A percentile compares a stretch with the other conserved stretches of the same genome.
phyloP scores from a whole-genome alignment of 2,888 invertebrate species.

The Tolmerus cingulatus region DNA sequence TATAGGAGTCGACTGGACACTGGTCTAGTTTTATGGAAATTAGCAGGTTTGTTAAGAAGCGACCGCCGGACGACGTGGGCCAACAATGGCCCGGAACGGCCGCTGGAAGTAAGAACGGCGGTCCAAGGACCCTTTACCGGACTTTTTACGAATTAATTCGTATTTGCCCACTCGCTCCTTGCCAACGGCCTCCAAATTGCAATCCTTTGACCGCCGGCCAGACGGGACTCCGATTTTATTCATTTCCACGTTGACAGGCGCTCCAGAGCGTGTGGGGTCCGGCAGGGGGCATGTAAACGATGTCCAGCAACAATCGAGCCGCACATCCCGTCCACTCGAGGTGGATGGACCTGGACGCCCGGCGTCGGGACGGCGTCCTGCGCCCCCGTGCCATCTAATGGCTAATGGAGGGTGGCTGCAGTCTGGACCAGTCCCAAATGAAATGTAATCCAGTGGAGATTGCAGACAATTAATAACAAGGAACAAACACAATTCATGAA shows the following conservation, averaged over 20 bases:
- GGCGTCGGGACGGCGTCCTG: background rate
- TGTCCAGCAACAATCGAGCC: background rate
- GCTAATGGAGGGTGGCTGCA: background rate
- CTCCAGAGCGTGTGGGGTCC: background rate
- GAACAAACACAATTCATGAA: slow-evolving; percentile 19
- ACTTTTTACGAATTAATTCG: background rate
- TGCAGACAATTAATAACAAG: background rate
- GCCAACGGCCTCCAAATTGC: background rate
- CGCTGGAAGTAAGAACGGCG: background rate
- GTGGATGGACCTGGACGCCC: background rate
- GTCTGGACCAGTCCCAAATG: background rate
- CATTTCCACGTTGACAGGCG: background rate
- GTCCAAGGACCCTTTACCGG: background rate
- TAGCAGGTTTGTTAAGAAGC: background rate
- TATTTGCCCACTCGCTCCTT: background rate
- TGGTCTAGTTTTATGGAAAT: background rate
- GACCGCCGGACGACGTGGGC: background rate
- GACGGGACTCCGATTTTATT: background rate
- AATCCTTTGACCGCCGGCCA: background rate
- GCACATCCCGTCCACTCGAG: background rate
- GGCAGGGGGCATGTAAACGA: background rate
- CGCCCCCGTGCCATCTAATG: background rate
- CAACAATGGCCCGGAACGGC: background rate
- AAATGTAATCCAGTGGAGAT: background rate
- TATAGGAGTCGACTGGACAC: background rate